Evolutionary conservation across 2,797 vertebrate species (phyloP), one percentile per base, ranked within the genome.

Genomic region (Lutjanus campechanus): DNA sequence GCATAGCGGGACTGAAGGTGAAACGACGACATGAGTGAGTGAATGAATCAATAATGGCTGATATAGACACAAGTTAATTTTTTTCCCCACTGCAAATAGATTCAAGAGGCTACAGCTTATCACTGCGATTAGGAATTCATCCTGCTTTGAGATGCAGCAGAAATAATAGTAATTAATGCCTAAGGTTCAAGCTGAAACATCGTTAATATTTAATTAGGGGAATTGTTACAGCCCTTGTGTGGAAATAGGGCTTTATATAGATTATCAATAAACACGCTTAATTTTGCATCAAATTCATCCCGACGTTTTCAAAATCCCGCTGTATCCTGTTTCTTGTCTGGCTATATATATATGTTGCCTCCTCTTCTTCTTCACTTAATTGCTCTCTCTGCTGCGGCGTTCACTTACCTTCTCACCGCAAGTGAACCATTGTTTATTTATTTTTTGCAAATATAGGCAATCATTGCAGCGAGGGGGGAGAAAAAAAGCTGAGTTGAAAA

Each of bases 211-310:
- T 95, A 90, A 95, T 95, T 70, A 89, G 81, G 59, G 55, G 85
- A 93, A 90, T 89, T 92, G 91, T 94, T 91, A 62, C 69, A 87
- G 76, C 61, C 81, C 75, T 54, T 81, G 78, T 87, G 89, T 92
- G 85, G 90, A 94, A 94, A 93, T 79, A 12, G 75, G 88, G 89
- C 89, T 94, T 93, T 90, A 89, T 93, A 94, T 92, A 89, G 93
- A 95, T 95, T 90, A 94, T 93, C 94, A 95, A 94, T 95, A 95
- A 92, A 93, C 84, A 86, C 84, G 83, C 84, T 88, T 93, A 81
- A 88, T 93, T 94, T 91, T 89, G 81, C 86, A 85, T 92, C 77
- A 92, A 65, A 92, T 90, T 86, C 79, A 83, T 76, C 76, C 79
- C 82, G 81, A 89, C 84, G 69, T 90, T 82, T 90, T 86, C 72